A percentile compares a stretch with the other conserved stretches of the same genome.
phyloP scores from a whole-genome alignment of 2,888 invertebrate species.

The Serripes groenlandicus region DNA sequence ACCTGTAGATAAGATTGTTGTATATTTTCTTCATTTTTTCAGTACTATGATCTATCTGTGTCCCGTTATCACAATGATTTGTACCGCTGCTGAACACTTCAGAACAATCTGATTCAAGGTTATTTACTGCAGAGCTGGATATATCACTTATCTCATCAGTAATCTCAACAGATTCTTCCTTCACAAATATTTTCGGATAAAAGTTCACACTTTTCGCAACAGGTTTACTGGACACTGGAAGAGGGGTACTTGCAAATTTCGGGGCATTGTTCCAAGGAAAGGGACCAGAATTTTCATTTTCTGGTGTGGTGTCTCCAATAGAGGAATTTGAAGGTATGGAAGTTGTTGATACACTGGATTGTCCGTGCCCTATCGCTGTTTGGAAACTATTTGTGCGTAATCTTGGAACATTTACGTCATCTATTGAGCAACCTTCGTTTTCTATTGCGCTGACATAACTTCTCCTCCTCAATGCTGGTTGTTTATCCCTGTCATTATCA shows the following conservation, averaged over 20 bases:
- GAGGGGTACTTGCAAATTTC: constrained; percentile 59
- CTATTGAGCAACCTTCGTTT: constrained; percentile 39
- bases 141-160: constrained; percentile 14
- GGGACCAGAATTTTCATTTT: constrained; percentile 40
- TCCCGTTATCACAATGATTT: background rate
- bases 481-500: background rate
- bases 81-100: background rate
- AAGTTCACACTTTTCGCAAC: constrained; percentile 34
- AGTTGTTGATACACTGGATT: constrained; percentile 33
- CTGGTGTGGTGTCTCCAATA: constrained; percentile 41
- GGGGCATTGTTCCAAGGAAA: constrained; percentile 34
- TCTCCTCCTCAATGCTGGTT: constrained; percentile 37
- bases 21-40: background rate
- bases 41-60: background rate
- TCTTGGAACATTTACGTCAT: constrained; percentile 40
- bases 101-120: background rate
- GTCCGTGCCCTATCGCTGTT: constrained; percentile 76
- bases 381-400: constrained; percentile 71
- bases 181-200: constrained; percentile 28
- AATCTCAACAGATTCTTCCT: constrained; percentile 18
- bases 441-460: constrained; percentile 70
- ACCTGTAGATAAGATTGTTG: background rate
- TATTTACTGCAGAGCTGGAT: background rate
- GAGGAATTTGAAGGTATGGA: constrained; percentile 17
- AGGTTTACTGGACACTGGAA: constrained; percentile 19